These are phyloP conservation scores for Lasioglossum lativentre DNA, from an alignment of 2,888 invertebrate species.

Conservation along the genomic window DNA sequence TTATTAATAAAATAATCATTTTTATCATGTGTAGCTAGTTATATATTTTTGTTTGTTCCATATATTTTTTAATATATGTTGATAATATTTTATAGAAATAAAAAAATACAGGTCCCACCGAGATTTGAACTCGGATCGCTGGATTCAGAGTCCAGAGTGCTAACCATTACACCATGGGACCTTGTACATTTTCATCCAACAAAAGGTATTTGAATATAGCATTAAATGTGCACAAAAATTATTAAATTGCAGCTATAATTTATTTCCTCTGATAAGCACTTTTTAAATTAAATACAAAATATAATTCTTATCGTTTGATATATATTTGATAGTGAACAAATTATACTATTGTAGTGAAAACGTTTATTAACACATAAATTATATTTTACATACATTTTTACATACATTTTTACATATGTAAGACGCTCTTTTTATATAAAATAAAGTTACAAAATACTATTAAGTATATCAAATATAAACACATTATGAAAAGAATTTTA, in stretches of 20 bases:
- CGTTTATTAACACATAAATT: conserved; percentile 28
- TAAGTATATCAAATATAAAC: not conserved
- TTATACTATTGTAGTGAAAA: not conserved
- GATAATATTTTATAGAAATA: not conserved
- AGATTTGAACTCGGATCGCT: conserved; percentile 93
- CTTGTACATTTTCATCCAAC: conserved; percentile 67
- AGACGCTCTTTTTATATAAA: not conserved
- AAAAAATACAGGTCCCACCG: conserved; percentile 87
- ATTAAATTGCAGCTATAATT: not conserved
- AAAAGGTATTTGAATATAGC: fast-evolving
- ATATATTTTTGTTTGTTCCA: not conserved
- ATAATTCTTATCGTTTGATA: not conserved
- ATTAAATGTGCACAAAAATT: not conserved
- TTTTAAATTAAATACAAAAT: not conserved
- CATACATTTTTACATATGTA: conserved; percentile 24
- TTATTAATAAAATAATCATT: not conserved
- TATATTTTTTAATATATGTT: not conserved
- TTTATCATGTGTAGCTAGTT: not conserved
- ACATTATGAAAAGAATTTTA: not conserved
- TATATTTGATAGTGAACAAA: not conserved
- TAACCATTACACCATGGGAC: conserved; percentile 92
- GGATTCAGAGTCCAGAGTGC: conserved; percentile 93
- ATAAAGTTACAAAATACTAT: conserved; percentile 9
- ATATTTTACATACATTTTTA: conserved; percentile 30
- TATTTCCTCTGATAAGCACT: not conserved